These are phyloP conservation scores for Coreoperca whiteheadi DNA, from an alignment of 2,113 vertebrate species.

Conservation along the genomic window DNA sequence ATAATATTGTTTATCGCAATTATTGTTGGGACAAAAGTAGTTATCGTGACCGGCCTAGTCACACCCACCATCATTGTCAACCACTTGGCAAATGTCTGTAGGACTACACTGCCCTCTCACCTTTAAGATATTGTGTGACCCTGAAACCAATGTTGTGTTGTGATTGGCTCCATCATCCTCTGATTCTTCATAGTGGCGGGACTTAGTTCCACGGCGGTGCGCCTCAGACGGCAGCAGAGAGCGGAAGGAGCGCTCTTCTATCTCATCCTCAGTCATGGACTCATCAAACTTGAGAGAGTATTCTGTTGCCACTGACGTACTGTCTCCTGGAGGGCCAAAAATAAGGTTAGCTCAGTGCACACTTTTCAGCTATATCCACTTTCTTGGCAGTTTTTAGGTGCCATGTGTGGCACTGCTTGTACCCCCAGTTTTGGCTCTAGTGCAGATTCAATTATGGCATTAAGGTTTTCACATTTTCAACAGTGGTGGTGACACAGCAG, in stretches of 20 bases:
- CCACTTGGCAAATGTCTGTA: neutral
- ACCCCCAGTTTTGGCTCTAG: neutral
- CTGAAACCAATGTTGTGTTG: slow-evolving; percentile 75
- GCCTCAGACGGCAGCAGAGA: slow-evolving; percentile 95
- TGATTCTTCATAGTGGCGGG: slow-evolving; percentile 87
- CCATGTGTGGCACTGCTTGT: neutral
- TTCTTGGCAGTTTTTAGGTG: too few species aligned
- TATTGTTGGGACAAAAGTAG: too few species aligned
- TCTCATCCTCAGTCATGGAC: slow-evolving; percentile 95
- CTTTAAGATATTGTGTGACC: slow-evolving; percentile 80
- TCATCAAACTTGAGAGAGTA: slow-evolving; percentile 96
- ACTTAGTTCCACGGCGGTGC: slow-evolving; percentile 91
- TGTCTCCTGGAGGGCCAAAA: slow-evolving; percentile 82
- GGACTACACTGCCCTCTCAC: slow-evolving; percentile 63
- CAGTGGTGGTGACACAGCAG: neutral
- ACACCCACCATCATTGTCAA: neutral
- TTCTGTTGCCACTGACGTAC: slow-evolving; percentile 90
- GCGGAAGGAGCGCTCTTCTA: slow-evolving; percentile 94
- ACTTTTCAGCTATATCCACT: neutral
- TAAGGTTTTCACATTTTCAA: neutral
- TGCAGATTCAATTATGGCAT: neutral
- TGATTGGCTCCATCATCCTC: slow-evolving; percentile 88
- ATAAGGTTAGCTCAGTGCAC: neutral
- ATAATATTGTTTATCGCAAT: too few species aligned
- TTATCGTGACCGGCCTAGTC: neutral